A percentile compares a stretch with the other conserved stretches of the same genome.
Evolutionary conservation across 64 coral and sea anemone species (phyloP).

Genomic region (Exaiptasia diaphana): DNA sequence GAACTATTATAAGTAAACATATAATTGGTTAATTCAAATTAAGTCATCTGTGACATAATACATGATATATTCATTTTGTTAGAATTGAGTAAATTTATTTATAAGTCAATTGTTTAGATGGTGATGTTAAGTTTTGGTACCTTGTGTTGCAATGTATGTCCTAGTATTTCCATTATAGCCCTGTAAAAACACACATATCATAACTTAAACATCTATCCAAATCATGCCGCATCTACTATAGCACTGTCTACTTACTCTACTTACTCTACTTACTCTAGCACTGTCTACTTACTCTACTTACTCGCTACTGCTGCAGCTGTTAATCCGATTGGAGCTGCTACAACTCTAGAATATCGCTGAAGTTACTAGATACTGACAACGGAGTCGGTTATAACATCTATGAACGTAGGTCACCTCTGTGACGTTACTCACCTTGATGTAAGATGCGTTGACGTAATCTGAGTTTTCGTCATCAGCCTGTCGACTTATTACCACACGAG

Average conservation of each 20-base stretch:
- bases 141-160: slow-evolving; percentile 34
- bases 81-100: neutral
- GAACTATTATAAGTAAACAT: neutral
- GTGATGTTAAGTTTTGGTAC: neutral
- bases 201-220: neutral
- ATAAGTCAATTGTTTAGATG: neutral
- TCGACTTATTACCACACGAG: slow-evolving; percentile 47
- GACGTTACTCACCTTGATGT: slow-evolving; percentile 46
- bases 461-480: slow-evolving; percentile 11
- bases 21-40: neutral
- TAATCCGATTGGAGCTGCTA: neutral
- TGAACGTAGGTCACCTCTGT: neutral
- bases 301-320: neutral
- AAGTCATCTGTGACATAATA: neutral
- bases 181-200: neutral
- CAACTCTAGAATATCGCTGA: neutral
- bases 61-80: no score
- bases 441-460: slow-evolving; percentile 76
- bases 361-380: neutral
- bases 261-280: neutral
- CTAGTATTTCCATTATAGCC: slow-evolving; percentile 29
- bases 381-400: neutral
- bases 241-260: neutral
- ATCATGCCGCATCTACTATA: neutral
- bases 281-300: neutral